Evolutionary conservation across 2,797 vertebrate species (phyloP).

Genomic region (Botia kubotai): DNA sequence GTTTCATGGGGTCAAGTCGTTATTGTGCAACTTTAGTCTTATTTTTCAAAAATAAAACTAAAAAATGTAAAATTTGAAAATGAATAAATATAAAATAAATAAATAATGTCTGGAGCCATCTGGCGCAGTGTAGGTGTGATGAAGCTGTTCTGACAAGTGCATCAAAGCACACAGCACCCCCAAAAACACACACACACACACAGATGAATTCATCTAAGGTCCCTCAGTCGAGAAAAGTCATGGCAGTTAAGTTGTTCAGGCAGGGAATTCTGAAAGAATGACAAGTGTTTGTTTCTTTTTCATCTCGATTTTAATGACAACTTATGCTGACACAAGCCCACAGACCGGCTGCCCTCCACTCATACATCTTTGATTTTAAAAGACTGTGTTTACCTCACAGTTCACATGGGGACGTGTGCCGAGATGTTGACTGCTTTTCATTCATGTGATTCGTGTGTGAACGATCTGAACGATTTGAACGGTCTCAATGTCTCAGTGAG

Average conservation of each 20-base stretch:
- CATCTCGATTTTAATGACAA: background rate
- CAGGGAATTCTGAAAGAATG: slow-evolving; percentile 22
- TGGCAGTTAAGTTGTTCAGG: slow-evolving; percentile 45
- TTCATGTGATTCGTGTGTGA: too few relatives aligned
- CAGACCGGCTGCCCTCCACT: slow-evolving; percentile 42
- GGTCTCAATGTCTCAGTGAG: background rate
- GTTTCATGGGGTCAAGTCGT: background rate
- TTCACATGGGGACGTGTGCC: background rate
- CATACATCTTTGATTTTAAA: slow-evolving; percentile 8
- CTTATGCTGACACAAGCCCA: slow-evolving; percentile 17
- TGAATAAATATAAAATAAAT: slow-evolving; percentile 19
- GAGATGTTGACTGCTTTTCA: background rate
- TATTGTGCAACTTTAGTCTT: too few relatives aligned
- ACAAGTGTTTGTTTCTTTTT: slow-evolving; percentile 8
- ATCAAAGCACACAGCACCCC: background rate
- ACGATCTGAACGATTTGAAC: too few relatives aligned
- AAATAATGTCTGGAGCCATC: slow-evolving; percentile 29
- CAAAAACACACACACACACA: background rate
- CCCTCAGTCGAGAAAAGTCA: slow-evolving; percentile 40
- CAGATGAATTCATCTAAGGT: background rate
- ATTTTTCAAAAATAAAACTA: background rate
- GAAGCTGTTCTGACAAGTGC: slow-evolving; percentile 30
- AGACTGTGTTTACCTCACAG: background rate
- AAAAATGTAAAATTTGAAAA: slow-evolving; percentile 25
- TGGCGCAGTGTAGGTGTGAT: slow-evolving; percentile 45